Evolutionary conservation across 1,140 invertebrate genomes (phyloP), one percentile per base, ranked within the genome.

Genomic region (Zaprionus taronus): DNA sequence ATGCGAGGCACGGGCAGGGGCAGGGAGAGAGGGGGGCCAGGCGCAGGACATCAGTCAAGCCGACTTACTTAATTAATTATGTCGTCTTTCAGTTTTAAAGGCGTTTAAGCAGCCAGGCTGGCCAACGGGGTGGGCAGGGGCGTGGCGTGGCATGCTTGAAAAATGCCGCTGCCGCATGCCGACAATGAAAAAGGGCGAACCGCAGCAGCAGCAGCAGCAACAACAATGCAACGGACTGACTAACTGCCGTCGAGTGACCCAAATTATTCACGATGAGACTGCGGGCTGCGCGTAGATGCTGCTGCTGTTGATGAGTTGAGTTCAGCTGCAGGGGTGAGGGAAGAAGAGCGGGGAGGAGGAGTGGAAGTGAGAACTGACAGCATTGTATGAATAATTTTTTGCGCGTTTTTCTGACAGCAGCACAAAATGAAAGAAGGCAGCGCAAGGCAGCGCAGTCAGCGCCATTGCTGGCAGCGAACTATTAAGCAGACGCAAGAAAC

Each of bases 1-100:
- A 89, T 90, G 84, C 57, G 36, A 47, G 53, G 47, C 47, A 24
- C 38, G 38, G 15, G 14, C 15, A 17, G 38, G 38, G 15, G 14
- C 15, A 17, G 38, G 11, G 11, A 15, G 20, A 20, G 58, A 22
- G 70, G 28, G 60, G 24, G n/a, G n/a, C n/a, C 55, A 66, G 58
- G 55, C 61, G 34, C 69, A 60, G 81, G 73, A 84, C 85, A 89
- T 89, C 84, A 89, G 84, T 89, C 84, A 89, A 78, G 80, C 77
- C 69, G 77, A 79, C 79, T 79, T 82, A 80, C 85, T 90, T 90
- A 90, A 90, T 90, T 90, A 90, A 90, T 90, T 91, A 91, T 90
- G 86, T 91, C 85, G 85, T 82, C 81, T 91, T 90, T 90, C 86
- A 75, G 82, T 81, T 76, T 47, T 91, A 91, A 90, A 91, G 86